Evolutionary conservation across 2,113 vertebrate genomes (phyloP).

Genomic region (Ageneiosus marmoratus): DNA sequence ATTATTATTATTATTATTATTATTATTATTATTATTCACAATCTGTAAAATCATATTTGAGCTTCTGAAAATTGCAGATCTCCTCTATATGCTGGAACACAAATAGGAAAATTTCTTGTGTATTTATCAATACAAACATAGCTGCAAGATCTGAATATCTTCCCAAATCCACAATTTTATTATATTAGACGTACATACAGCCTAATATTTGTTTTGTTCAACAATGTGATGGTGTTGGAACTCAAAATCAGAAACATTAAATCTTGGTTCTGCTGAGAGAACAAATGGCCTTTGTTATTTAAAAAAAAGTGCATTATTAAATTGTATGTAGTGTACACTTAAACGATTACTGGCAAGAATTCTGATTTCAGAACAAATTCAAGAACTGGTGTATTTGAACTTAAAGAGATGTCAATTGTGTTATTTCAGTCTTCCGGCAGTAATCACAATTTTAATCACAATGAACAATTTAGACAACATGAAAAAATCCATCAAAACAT

Average conservation of each 20-base stretch:
- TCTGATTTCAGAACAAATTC: slow-evolving; percentile 5
- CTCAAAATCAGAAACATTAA: neutral
- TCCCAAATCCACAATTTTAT: slow-evolving; percentile 1
- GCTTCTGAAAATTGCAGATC: neutral
- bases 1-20: too few relatives aligned
- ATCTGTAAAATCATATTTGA: too few relatives aligned
- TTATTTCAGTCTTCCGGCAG: slow-evolving; percentile 40
- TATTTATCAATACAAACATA: neutral
- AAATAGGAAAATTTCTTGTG: neutral
- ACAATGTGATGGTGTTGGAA: neutral
- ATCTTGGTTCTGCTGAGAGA: neutral
- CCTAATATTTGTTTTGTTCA: neutral
- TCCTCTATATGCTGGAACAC: neutral
- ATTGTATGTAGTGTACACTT: neutral
- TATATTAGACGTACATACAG: neutral
- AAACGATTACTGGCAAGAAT: neutral
- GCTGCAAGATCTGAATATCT: neutral
- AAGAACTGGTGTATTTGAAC: neutral
- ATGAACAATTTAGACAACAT: slow-evolving; percentile 50
- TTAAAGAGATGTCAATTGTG: slow-evolving; percentile 7
- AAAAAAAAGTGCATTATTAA: slow-evolving; percentile 3
- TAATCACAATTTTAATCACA: slow-evolving; percentile 50
- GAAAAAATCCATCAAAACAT: slow-evolving; percentile 50
- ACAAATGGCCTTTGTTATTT: too few relatives aligned
- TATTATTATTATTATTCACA: too few relatives aligned